A percentile compares a stretch with the other conserved stretches of the same genome.
Evolutionary conservation across 2,797 vertebrate genomes (phyloP).

Genomic region (Percopsis omiscomaycus): DNA sequence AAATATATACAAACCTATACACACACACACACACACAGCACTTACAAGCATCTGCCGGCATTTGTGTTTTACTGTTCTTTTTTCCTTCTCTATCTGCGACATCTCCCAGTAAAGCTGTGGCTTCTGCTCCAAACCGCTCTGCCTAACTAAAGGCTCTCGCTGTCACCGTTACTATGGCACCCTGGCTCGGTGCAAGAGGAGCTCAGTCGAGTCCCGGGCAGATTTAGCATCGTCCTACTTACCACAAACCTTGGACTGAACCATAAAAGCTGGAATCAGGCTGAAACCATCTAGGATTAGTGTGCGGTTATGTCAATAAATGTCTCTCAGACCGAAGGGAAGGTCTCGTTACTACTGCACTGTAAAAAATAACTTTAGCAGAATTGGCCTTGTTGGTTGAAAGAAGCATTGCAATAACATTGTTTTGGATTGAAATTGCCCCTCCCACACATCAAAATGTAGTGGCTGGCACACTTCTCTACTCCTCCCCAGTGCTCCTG

Average conservation of each 20-base stretch:
- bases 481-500: too few species aligned
- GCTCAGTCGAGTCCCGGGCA: conserved; percentile 25
- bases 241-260: conserved; percentile 21
- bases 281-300: conserved; percentile 44
- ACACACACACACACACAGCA: conserved; percentile 8
- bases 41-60: conserved; percentile 19
- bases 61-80: conserved; percentile 15
- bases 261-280: conserved; percentile 21
- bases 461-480: too few species aligned
- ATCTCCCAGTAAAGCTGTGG: conserved; percentile 30
- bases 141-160: conserved; percentile 32
- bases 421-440: too few species aligned
- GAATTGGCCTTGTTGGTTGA: too few species aligned
- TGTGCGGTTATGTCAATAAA: conserved; percentile 23
- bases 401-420: too few species aligned
- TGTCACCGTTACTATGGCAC: conserved; percentile 21
- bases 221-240: conserved; percentile 24
- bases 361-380: too few species aligned
- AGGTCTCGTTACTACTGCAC: conserved; percentile 9
- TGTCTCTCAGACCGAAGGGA: conserved; percentile 17
- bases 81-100: background rate
- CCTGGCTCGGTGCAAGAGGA: conserved; percentile 7
- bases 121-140: conserved; percentile 36
- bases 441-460: too few species aligned
- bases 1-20: background rate